phyloP scores from a whole-genome alignment of 2,113 vertebrate species.

The Colossoma macropomum region DNA sequence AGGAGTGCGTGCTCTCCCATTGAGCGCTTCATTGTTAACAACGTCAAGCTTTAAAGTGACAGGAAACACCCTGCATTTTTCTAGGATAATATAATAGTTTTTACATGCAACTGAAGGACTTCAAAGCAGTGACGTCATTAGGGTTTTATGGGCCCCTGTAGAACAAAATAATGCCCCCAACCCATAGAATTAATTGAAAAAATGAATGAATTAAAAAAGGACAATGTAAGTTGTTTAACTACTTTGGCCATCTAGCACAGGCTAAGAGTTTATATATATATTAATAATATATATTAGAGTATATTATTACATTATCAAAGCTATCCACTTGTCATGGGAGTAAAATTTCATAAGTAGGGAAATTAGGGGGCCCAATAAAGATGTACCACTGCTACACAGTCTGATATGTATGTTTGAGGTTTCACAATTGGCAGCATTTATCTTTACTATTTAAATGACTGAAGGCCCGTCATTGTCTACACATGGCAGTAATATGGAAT shows the following conservation, averaged over 20 bases:
- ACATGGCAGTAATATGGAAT: no score
- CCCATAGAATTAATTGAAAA: not conserved
- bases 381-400: no score
- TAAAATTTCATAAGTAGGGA: no score
- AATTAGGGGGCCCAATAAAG: no score
- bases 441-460: not conserved
- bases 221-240: no score
- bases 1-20: constrained; percentile 19
- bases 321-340: no score
- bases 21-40: constrained; percentile 49
- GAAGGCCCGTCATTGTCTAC: no score
- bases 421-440: not conserved
- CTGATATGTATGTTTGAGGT: no score
- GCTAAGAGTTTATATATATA: no score
- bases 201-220: not conserved
- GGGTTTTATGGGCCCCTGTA: not conserved
- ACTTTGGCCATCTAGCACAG: no score
- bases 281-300: fast-evolving
- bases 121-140: not conserved
- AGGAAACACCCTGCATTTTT: constrained; percentile 32
- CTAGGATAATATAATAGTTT: constrained; percentile 14
- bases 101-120: not conserved
- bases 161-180: no score
- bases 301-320: no score
- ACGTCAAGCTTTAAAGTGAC: constrained; percentile 36